Evolutionary conservation across 2,888 invertebrate species (phyloP).

Genomic region (Aplocera efformata): DNA sequence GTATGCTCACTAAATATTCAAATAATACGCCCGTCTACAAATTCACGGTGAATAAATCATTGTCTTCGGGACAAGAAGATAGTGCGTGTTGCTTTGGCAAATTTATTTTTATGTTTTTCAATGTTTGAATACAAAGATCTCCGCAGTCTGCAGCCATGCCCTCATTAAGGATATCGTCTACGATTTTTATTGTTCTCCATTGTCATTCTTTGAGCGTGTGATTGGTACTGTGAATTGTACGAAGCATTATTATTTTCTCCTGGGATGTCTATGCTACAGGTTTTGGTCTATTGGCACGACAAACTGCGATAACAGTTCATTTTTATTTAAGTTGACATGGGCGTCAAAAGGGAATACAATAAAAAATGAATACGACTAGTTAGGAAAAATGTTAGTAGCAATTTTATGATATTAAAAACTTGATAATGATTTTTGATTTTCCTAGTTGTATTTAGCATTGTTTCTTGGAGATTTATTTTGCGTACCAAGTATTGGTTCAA

Average conservation of each 20-base stretch:
- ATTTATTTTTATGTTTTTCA: conserved; percentile 60
- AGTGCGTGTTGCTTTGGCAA: conserved; percentile 68
- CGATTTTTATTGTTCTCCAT: conserved; percentile 10
- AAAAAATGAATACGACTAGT: too few relatives aligned
- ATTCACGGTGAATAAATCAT: conserved; percentile 61
- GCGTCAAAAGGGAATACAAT: too few relatives aligned
- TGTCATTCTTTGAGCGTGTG: conserved; percentile 7
- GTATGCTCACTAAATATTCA: too few relatives aligned
- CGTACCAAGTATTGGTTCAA: too few relatives aligned
- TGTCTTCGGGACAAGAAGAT: conserved; percentile 62
- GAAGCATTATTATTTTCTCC: conserved; percentile 2
- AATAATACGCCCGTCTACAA: conserved; percentile 42
- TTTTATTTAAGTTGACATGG: conserved; percentile 1
- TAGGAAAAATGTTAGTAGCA: too few relatives aligned
- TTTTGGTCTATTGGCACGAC: too few relatives aligned
- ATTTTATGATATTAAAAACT: too few relatives aligned
- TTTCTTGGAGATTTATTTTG: too few relatives aligned
- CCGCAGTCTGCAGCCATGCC: not conserved
- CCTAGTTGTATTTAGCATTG: too few relatives aligned
- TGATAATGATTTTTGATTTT: too few relatives aligned
- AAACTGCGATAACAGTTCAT: not conserved
- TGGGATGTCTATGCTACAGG: too few relatives aligned
- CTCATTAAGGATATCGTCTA: conserved; percentile 21
- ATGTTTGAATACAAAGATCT: conserved; percentile 41
- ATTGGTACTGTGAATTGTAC: conserved; percentile 13